Evolutionary conservation across 2,113 vertebrate genomes (phyloP), one percentile per base, ranked within the genome.

Genomic region (Lepisosteus oculatus): DNA sequence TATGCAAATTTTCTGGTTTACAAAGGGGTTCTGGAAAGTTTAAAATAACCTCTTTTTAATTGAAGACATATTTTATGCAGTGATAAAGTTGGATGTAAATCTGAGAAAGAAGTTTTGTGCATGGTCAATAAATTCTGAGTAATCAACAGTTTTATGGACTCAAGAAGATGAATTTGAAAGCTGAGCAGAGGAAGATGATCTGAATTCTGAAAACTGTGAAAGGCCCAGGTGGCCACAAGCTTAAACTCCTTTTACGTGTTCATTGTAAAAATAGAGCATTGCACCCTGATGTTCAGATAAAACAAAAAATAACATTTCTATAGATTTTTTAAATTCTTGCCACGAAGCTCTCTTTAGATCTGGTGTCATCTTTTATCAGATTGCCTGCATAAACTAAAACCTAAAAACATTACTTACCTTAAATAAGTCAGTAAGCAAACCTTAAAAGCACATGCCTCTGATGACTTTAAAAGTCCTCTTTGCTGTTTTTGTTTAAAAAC

Each of bases 1-100:
- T 99, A 98, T 92, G 94, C 89, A 91, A 90, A 93, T 87, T 83
- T 77, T 83, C 80, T 72, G 57, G 17, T 79, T 69, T 65, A 69
- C 73, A 76, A 79, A 79, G 74, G 80, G 68, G 64, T 64, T 72
- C 70, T 41, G 62, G 77, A 80, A 86, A 69, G 77, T 74, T 76
- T 69, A 81, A 76, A 84, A 71, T 69, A 76, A 63, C 43, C 71
- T 44, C 78, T 74, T 78, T 64, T 80, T 75, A 77, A 78, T 81
- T 72, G 79, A 83, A 82, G 76, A 64, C 74, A 76, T 81, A 73
- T 81, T 86, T 86, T 84, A 87, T 80, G 76, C 70, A 80, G 78
- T 79, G 80, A 82, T 83, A 79, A 83, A 84, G 83, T 75, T 80
- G 64, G 63, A 81, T 75, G 61, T 72, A 71, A 54, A 68, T 68